Evolutionary conservation across 92 coral and sea anemone genomes (phyloP).

Genomic region (Palythoa grandis): DNA sequence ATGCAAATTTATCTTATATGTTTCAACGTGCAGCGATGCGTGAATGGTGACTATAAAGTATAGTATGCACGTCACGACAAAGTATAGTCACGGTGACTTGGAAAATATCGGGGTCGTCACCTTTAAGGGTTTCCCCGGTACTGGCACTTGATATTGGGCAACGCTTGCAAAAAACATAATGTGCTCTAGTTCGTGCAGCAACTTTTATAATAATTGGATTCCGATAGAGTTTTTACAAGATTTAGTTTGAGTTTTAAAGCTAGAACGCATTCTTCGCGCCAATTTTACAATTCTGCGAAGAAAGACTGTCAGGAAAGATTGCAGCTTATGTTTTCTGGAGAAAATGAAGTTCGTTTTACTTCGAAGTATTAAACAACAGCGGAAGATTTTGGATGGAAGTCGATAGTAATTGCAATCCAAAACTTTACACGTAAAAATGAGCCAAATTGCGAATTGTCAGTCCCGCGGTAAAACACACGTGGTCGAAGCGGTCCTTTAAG

Average conservation of each 20-base stretch:
- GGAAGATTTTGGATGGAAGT: background rate
- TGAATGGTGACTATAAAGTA: background rate
- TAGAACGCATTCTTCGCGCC: background rate
- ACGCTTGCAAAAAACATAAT: background rate
- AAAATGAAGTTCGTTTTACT: background rate
- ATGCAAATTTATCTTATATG: background rate
- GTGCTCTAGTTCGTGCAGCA: background rate
- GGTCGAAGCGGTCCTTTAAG: background rate
- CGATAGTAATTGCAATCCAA: background rate
- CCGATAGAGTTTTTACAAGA: background rate
- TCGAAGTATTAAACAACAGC: background rate
- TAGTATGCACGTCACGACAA: background rate
- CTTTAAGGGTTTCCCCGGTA: background rate
- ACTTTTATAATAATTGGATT: background rate
- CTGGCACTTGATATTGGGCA: background rate
- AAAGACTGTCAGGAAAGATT: background rate
- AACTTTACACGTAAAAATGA: background rate
- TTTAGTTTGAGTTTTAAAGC: background rate
- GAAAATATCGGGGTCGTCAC: background rate
- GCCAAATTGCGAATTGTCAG: background rate
- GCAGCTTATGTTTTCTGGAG: background rate
- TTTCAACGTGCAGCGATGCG: background rate
- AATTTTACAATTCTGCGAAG: background rate
- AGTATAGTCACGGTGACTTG: background rate
- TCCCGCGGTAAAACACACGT: background rate